Evolutionary conservation across 2,113 vertebrate genomes (phyloP).

Genomic region (Danionella cerebrum): DNA sequence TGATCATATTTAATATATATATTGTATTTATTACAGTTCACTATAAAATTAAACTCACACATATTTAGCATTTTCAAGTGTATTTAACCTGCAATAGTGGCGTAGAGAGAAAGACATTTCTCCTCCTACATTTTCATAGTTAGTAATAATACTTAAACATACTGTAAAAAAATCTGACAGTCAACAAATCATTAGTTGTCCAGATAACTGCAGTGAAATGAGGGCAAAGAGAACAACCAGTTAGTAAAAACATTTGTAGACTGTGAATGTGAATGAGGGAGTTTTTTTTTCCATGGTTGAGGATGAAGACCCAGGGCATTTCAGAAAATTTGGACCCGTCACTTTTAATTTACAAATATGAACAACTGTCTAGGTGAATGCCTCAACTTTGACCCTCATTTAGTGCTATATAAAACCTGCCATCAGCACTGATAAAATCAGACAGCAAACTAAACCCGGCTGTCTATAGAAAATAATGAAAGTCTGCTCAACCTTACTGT

Average conservation of each 20-base stretch:
- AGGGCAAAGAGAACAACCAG: no score
- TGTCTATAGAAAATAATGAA: conserved; percentile 25
- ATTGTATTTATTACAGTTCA: neutral
- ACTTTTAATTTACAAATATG: conserved; percentile 40
- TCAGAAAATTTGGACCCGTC: conserved; percentile 17
- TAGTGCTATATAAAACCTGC: conserved; percentile 19
- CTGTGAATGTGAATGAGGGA: no score
- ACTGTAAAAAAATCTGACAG: no score
- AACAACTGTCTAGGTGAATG: conserved; percentile 27
- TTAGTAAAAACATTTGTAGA: no score
- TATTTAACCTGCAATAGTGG: no score
- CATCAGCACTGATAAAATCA: conserved; percentile 13
- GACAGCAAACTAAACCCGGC: neutral
- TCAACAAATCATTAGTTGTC: no score
- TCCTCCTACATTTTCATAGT: no score
- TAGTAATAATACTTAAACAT: no score
- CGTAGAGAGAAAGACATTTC: no score
- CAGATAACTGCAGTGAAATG: no score
- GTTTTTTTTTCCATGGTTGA: conserved; percentile 36
- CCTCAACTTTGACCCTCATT: conserved; percentile 32
- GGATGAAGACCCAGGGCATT: conserved; percentile 14
- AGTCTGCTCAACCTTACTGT: conserved; percentile 20
- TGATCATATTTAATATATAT: neutral
- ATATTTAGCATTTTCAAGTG: no score
- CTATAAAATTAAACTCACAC: no score